Evolutionary conservation across 2,888 invertebrate genomes (phyloP).

Genomic region (Heliconius charithonia): DNA sequence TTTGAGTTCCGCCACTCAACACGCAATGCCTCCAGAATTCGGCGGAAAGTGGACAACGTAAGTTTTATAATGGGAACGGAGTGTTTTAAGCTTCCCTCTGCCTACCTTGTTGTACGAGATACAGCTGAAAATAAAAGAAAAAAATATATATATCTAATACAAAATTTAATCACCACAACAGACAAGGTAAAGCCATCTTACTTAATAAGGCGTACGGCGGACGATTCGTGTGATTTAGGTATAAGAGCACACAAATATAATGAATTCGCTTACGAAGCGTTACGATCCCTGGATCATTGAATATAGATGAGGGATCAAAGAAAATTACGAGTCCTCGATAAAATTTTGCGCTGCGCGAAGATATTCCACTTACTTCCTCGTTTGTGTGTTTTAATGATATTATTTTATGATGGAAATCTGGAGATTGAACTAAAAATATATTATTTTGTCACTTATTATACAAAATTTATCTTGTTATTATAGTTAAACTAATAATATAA

Average conservation of each 20-base stretch:
- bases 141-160: too few species aligned
- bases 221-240: constrained; percentile 45
- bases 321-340: constrained; percentile 77
- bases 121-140: too few species aligned
- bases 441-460: neutral
- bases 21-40: too few species aligned
- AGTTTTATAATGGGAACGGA: too few species aligned
- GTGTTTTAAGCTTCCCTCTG: too few species aligned
- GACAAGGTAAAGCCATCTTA: constrained; percentile 8
- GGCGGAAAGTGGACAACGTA: too few species aligned
- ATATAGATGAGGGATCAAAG: constrained; percentile 82
- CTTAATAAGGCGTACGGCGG: constrained; percentile 18
- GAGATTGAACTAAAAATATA: constrained; percentile 20
- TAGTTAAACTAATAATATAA: too few species aligned
- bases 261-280: constrained; percentile 79
- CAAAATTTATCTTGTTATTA: too few species aligned
- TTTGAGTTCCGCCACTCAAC: too few species aligned
- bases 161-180: too few species aligned
- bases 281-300: constrained; percentile 79
- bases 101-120: too few species aligned
- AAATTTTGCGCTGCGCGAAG: constrained; percentile 76
- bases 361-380: constrained; percentile 67
- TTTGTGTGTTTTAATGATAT: constrained; percentile 64
- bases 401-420: constrained; percentile 47
- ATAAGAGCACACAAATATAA: constrained; percentile 72